phyloP scores from a whole-genome alignment of 1,140 invertebrate species.

The Drosophila erecta region DNA sequence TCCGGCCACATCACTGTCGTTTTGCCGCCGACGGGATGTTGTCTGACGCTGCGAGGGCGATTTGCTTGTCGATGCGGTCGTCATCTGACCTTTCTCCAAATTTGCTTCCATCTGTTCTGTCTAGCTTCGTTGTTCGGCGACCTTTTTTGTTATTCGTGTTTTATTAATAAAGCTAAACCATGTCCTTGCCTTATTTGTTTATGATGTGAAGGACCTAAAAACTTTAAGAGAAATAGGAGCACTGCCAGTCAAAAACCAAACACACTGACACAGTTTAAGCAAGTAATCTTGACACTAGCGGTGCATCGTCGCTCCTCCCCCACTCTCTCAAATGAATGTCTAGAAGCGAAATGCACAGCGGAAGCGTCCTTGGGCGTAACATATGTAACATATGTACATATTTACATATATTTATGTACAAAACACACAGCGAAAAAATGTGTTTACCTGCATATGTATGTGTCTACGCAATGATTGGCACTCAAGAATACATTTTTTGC shows the following conservation, averaged over 20 bases:
- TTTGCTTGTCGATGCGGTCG: conserved; percentile 48
- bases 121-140: conserved; percentile 46
- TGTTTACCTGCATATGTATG: conserved; percentile 10
- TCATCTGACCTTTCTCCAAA: conserved; percentile 67
- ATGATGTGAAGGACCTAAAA: conserved; percentile 19
- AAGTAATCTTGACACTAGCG: conserved; percentile 70
- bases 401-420: conserved; percentile 6
- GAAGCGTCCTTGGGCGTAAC: conserved; percentile 78
- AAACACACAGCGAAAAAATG: background rate
- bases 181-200: conserved; percentile 54
- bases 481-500: background rate
- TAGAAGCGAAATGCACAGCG: conserved; percentile 52
- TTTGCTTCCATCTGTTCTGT: conserved; percentile 50
- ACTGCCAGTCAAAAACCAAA: conserved; percentile 69
- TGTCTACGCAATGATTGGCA: conserved; percentile 11
- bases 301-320: conserved; percentile 38
- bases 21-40: conserved; percentile 48
- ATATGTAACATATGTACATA: no score
- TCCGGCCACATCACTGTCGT: conserved; percentile 64
- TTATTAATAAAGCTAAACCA: conserved; percentile 65
- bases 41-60: conserved; percentile 42
- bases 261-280: conserved; percentile 31
- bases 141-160: conserved; percentile 26
- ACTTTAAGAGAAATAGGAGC: conserved; percentile 57
- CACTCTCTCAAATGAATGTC: background rate